phyloP scores from a whole-genome alignment of 2,113 vertebrate species.

The Bostrychus sinensis region DNA sequence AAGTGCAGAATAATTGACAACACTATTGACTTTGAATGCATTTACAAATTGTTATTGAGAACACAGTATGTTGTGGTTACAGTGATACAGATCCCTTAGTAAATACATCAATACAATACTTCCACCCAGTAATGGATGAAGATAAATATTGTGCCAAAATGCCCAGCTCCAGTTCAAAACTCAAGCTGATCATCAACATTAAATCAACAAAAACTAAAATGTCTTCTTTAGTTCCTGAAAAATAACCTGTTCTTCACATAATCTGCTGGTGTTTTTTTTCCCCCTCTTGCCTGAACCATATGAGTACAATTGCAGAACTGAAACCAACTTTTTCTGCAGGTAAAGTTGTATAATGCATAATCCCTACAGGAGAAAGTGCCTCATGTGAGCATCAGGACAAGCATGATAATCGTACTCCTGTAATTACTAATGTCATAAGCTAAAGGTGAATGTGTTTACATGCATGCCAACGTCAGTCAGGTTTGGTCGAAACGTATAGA shows the following conservation, averaged over 20 bases:
- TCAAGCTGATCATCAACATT: neutral
- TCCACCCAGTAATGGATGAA: neutral
- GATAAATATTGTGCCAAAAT: neutral
- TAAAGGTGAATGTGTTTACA: slow-evolving; percentile 27
- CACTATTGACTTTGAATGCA: neutral
- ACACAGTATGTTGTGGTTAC: slow-evolving; percentile 3
- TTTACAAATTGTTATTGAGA: neutral
- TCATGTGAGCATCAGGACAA: too few relatives aligned
- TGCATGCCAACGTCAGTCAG: slow-evolving; percentile 7
- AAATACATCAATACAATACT: slow-evolving; percentile 1
- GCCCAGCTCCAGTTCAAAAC: neutral
- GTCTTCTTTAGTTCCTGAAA: neutral
- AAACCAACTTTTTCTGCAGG: neutral
- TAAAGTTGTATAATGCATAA: neutral
- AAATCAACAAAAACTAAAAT: neutral
- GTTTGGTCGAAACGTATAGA: neutral
- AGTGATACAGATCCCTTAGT: neutral
- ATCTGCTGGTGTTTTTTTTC: neutral
- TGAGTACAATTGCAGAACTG: neutral
- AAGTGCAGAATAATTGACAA: slow-evolving; percentile 20
- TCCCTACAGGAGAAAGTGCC: neutral
- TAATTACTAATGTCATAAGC: neutral
- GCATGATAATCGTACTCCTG: neutral
- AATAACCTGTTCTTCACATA: neutral
- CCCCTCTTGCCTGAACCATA: neutral